Percentiles rank a stretch among this genome's conserved stretches.
Conservation (phyloP, 2,888 invertebrate species). For the Synanthedon myopaeformis region DNA sequence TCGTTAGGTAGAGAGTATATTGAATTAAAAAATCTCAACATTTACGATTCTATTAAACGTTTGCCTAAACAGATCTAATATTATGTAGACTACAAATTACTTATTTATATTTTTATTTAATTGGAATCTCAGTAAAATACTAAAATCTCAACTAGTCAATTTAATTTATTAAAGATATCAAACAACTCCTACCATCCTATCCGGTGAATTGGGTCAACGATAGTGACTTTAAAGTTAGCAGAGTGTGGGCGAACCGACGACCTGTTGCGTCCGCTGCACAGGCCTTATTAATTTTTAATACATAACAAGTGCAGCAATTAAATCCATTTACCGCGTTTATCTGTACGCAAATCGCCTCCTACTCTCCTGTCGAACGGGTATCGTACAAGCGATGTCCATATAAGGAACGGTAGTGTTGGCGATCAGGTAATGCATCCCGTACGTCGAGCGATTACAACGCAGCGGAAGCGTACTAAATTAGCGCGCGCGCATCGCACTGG, state of each 20-base stretch:
- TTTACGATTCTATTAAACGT: too few relatives aligned
- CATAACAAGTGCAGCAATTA: conserved; percentile 2
- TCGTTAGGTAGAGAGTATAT: too few relatives aligned
- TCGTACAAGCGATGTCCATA: conserved; percentile 21
- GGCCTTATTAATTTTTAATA: conserved; percentile 10
- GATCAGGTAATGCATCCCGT: conserved; percentile 26
- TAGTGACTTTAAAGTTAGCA: neutral
- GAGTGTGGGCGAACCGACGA: conserved; percentile 17
- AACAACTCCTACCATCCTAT: conserved; percentile 18
- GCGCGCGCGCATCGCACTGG: conserved; percentile 18
- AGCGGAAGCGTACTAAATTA: conserved; percentile 42
- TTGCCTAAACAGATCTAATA: too few relatives aligned
- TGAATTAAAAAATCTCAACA: too few relatives aligned
- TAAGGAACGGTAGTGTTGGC: conserved; percentile 20
- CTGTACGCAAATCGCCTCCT: neutral
- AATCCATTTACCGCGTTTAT: conserved; percentile 1
- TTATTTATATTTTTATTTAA: conserved; percentile 2
- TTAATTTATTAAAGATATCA: conserved; percentile 3
- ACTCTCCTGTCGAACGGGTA: neutral
- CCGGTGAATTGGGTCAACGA: conserved; percentile 19
- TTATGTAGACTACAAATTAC: too few relatives aligned
- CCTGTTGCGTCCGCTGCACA: conserved; percentile 14
- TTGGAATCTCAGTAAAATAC: neutral
- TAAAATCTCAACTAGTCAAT: too few relatives aligned
- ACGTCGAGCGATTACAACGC: conserved; percentile 16